A percentile compares a stretch with the other conserved stretches of the same genome.
These are phyloP conservation scores for Nansenia antarctica DNA, from an alignment of 2,113 vertebrate species.

Conservation along the genomic window DNA sequence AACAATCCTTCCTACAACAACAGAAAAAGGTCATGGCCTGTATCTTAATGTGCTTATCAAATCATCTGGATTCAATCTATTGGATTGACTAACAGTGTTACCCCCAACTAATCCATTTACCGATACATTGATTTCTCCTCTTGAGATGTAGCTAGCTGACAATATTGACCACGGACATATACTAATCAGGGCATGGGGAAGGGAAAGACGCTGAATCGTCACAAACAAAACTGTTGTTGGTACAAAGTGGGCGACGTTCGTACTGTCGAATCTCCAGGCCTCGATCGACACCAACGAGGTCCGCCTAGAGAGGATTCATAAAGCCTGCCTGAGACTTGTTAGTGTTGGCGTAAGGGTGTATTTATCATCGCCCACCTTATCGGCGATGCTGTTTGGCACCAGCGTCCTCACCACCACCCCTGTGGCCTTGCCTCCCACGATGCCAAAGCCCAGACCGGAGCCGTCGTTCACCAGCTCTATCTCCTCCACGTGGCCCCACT, in stretches of 20 bases:
- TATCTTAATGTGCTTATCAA: not conserved
- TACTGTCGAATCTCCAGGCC: too few species aligned
- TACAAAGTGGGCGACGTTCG: too few species aligned
- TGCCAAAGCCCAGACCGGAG: constrained; percentile 95
- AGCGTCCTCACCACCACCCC: constrained; percentile 94
- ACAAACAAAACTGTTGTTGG: too few species aligned
- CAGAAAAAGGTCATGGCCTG: not conserved
- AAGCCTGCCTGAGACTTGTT: too few species aligned
- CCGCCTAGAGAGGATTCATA: too few species aligned
- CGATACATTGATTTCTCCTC: not conserved
- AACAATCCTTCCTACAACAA: not conserved
- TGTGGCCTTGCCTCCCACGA: constrained; percentile 88
- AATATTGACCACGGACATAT: not conserved
- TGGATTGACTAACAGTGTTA: not conserved
- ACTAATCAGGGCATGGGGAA: too few species aligned
- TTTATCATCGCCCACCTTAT: constrained; percentile 68
- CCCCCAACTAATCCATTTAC: not conserved
- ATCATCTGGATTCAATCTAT: not conserved
- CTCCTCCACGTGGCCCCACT: constrained; percentile 89
- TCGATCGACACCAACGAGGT: too few species aligned
- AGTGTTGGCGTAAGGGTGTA: not conserved
- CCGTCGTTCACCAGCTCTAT: constrained; percentile 93
- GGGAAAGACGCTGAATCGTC: too few species aligned
- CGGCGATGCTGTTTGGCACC: constrained; percentile 86
- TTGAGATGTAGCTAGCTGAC: not conserved